Conservation (phyloP, 2,113 vertebrate species). For the Pseudorasbora parva region DNA sequence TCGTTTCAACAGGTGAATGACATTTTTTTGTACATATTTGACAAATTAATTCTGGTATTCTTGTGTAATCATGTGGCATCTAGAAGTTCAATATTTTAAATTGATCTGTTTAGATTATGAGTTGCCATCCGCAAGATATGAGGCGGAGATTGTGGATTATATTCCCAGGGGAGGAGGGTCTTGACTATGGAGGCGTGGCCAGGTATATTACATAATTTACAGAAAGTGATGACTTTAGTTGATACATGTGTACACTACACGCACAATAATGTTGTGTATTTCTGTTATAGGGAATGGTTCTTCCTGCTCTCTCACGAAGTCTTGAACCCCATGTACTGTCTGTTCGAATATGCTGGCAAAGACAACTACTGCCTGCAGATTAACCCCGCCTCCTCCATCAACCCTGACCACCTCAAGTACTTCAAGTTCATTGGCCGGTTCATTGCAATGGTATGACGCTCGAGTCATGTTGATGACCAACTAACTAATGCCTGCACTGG, state of each 20-base stretch:
- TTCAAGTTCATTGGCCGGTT: conserved; percentile 98
- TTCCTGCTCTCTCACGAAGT: conserved; percentile 98
- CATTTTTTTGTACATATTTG: background rate
- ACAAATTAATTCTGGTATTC: background rate
- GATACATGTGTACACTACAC: background rate
- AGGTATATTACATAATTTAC: conserved; percentile 72
- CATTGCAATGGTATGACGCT: conserved; percentile 90
- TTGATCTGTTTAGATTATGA: conserved; percentile 84
- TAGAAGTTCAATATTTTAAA: background rate
- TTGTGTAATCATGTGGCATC: background rate
- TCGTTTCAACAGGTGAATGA: conserved; percentile 93
- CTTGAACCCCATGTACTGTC: conserved; percentile 99
- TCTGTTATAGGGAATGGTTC: conserved; percentile 93
- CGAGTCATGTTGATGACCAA: background rate
- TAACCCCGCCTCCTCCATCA: conserved; percentile 98
- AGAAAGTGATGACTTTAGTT: background rate
- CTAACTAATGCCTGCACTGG: background rate
- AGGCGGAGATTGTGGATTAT: conserved; percentile 95
- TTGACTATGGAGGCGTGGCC: conserved; percentile 97
- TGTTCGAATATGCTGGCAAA: conserved; percentile 98
- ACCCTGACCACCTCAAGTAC: conserved; percentile 97
- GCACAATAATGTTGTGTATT: background rate
- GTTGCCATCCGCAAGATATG: conserved; percentile 94
- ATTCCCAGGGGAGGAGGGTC: conserved; percentile 96
- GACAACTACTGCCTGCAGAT: conserved; percentile 99